phyloP scores from a whole-genome alignment of 2,113 vertebrate species.

The Mellivora capensis region DNA sequence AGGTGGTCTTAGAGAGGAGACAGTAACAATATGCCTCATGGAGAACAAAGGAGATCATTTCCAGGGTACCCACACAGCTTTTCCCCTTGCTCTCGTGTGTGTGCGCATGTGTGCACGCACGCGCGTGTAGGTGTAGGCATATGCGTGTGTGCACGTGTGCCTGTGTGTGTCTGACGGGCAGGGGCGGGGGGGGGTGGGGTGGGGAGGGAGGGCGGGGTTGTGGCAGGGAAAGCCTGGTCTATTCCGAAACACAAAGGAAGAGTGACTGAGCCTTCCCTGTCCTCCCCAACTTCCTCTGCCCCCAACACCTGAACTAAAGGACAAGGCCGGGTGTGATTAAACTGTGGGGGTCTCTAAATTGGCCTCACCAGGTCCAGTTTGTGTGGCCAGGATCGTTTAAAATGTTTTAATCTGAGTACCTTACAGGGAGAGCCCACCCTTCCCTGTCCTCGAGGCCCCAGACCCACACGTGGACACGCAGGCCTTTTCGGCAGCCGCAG shows the following conservation, averaged over 20 bases:
- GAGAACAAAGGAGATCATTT: constrained; percentile 2
- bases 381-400: not conserved
- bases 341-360: not conserved
- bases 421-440: not conserved
- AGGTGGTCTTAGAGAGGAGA: not conserved
- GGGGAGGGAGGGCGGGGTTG: too few relatives aligned
- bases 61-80: not conserved
- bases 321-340: not conserved
- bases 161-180: not conserved
- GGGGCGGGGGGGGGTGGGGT: too few relatives aligned
- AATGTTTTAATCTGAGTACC: not conserved
- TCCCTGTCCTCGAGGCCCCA: not conserved
- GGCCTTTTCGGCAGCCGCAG: not conserved
- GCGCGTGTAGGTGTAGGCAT: too few relatives aligned
- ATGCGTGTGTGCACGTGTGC: too few relatives aligned
- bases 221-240: not conserved
- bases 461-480: accelerated
- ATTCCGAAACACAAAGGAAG: not conserved
- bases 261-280: not conserved
- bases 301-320: not conserved
- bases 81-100: not conserved
- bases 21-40: not conserved
- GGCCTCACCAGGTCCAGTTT: not conserved
- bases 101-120: accelerated
- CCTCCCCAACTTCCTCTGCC: not conserved